Conservation (phyloP, 2,888 invertebrate genomes). For the Drosophila kuntzei region DNA sequence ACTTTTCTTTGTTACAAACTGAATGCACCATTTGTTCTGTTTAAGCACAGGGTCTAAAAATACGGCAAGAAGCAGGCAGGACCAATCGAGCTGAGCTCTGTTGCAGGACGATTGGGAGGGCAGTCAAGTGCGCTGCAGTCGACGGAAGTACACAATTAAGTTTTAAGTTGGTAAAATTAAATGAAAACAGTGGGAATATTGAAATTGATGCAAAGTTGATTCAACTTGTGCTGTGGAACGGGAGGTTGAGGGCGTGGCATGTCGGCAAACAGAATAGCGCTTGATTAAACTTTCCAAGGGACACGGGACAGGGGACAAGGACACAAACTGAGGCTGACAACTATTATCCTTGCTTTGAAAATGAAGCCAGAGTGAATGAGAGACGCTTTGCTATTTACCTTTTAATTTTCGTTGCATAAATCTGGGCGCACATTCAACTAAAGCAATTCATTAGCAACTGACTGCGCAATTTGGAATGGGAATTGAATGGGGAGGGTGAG, state of each 20-base stretch:
- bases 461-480: neutral
- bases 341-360: slow-evolving; percentile 55
- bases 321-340: slow-evolving; percentile 45
- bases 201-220: slow-evolving; percentile 81
- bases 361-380: slow-evolving; percentile 22
- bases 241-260: slow-evolving; percentile 31
- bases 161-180: slow-evolving; percentile 80
- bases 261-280: slow-evolving; percentile 70
- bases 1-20: neutral
- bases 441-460: slow-evolving; percentile 73
- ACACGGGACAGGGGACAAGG: neutral
- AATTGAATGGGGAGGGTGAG: neutral
- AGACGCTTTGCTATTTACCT: slow-evolving; percentile 70
- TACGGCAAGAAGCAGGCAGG: slow-evolving; percentile 21
- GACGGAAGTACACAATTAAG: slow-evolving; percentile 78
- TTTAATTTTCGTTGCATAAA: slow-evolving; percentile 76
- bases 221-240: slow-evolving; percentile 34
- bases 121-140: slow-evolving; percentile 45
- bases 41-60: slow-evolving; percentile 16
- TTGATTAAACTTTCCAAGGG: slow-evolving; percentile 72
- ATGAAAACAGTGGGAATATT: slow-evolving; percentile 81
- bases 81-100: slow-evolving; percentile 1
- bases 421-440: slow-evolving; percentile 69
- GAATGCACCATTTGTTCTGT: neutral
- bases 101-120: slow-evolving; percentile 3